Conservation (phyloP, 2,888 invertebrate genomes). For the Lasius platythorax region DNA sequence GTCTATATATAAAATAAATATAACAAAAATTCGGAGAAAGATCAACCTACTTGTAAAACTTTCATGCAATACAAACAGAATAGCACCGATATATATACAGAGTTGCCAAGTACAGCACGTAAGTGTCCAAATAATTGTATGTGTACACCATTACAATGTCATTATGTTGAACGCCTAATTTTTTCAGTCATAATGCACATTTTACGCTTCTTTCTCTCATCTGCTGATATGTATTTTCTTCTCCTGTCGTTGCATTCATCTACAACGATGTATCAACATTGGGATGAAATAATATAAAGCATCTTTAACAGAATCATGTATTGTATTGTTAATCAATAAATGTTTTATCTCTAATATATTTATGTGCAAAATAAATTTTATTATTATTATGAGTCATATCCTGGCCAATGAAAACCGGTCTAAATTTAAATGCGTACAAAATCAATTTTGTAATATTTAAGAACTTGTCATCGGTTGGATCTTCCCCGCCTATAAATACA, state of each 20-base stretch:
- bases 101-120: constrained; percentile 74
- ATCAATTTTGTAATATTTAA: neutral
- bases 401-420: constrained; percentile 39
- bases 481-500: neutral
- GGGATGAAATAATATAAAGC: neutral
- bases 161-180: constrained; percentile 66
- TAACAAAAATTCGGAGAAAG: neutral
- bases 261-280: constrained; percentile 32
- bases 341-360: neutral
- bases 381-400: constrained; percentile 5
- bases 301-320: neutral
- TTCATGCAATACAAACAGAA: constrained; percentile 77
- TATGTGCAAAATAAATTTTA: neutral
- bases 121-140: constrained; percentile 73
- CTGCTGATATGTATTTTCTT: constrained; percentile 67
- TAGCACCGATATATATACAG: constrained; percentile 73
- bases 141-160: constrained; percentile 76
- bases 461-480: no score
- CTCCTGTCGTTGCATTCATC: constrained; percentile 73
- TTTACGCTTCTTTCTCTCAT: constrained; percentile 75
- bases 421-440: neutral
- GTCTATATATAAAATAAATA: neutral
- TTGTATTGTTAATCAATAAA: neutral
- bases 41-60: constrained; percentile 57
- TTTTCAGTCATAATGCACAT: constrained; percentile 78